Conservation (phyloP, 2,888 invertebrate genomes). For the Sepiola atlantica region DNA sequence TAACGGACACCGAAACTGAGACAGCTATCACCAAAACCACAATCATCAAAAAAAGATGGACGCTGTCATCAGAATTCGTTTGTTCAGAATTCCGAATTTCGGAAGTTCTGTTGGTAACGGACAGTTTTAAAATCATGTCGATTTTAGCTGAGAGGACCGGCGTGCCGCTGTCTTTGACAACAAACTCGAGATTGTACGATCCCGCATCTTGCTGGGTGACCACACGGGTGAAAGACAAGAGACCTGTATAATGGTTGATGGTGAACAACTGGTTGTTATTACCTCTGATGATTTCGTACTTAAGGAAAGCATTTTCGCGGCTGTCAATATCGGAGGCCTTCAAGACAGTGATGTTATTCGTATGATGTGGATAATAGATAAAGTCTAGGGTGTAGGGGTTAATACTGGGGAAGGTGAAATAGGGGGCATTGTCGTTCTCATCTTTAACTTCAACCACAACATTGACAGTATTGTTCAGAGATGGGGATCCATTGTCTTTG, state of each 20-base stretch:
- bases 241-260: not conserved
- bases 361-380: not conserved
- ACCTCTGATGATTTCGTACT: not conserved
- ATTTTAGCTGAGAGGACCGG: not conserved
- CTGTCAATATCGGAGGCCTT: not conserved
- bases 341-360: not conserved
- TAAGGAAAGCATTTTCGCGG: not conserved
- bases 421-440: not conserved
- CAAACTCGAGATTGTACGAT: not conserved
- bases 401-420: not conserved
- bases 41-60: not conserved
- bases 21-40: slow-evolving; percentile 4
- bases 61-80: not conserved
- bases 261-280: not conserved
- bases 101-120: not conserved
- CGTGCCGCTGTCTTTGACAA: not conserved
- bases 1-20: slow-evolving; percentile 7
- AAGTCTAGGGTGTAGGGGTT: not conserved
- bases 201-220: not conserved
- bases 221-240: not conserved
- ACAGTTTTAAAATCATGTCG: not conserved
- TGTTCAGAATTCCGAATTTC: not conserved
- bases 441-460: slow-evolving; percentile 2
- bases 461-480: not conserved
- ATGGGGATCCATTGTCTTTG: not conserved